Percentiles rank a stretch among this genome's conserved stretches.
Evolutionary conservation across 1,140 invertebrate species (phyloP).

Genomic region (Papilio polytes): DNA sequence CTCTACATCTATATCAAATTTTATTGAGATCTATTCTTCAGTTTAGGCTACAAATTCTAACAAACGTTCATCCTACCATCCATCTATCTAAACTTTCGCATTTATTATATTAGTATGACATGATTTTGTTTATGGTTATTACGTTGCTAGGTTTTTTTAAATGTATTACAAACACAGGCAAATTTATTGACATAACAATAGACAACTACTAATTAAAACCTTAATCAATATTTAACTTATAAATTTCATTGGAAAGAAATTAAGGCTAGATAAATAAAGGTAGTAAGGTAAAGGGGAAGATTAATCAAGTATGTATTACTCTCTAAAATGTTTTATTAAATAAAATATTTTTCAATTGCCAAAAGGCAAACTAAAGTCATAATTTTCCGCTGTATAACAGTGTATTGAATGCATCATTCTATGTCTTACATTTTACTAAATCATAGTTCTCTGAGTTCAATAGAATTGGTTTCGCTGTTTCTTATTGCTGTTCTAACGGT

Average conservation of each 20-base stretch:
- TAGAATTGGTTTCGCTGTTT: conserved; percentile 23
- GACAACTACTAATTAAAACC: too few species aligned
- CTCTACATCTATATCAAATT: too few species aligned
- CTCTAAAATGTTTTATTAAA: background rate
- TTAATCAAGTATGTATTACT: background rate
- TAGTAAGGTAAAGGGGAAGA: too few species aligned
- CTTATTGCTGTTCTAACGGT: conserved; percentile 32
- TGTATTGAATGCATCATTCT: background rate
- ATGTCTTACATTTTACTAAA: background rate
- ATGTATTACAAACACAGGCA: background rate
- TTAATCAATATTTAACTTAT: too few species aligned
- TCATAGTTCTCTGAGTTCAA: conserved; percentile 24
- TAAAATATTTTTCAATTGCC: background rate
- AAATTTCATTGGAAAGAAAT: too few species aligned
- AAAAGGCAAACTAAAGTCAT: background rate
- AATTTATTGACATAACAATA: background rate
- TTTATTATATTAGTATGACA: too few species aligned
- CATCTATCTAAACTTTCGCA: too few species aligned
- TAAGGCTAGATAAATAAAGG: too few species aligned
- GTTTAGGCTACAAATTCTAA: too few species aligned
- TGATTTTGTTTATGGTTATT: background rate
- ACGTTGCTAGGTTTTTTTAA: conserved; percentile 8
- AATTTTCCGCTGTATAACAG: background rate
- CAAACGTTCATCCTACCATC: too few species aligned
- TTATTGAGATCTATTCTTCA: too few species aligned